Conservation (phyloP, 2,113 vertebrate species). For the Amia ocellicauda region DNA sequence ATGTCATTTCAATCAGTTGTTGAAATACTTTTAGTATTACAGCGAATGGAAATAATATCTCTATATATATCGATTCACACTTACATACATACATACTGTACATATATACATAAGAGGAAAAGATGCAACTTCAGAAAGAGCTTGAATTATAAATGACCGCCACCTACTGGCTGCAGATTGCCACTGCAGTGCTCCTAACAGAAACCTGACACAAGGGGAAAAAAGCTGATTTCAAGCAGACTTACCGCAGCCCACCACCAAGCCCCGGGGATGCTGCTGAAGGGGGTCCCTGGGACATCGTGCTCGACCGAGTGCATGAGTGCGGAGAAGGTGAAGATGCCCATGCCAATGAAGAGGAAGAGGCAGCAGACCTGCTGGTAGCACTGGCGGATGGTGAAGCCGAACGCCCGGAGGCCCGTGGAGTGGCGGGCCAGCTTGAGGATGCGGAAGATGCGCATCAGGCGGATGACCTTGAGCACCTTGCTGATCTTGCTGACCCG, state of each 20-base stretch:
- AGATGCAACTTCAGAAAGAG: no score
- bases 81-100: no score
- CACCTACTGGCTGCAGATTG: no score
- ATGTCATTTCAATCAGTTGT: no score
- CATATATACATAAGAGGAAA: no score
- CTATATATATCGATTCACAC: no score
- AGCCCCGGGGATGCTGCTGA: constrained; percentile 83
- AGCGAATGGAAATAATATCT: no score
- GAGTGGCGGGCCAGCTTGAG: constrained; percentile 86
- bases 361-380: constrained; percentile 90
- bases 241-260: constrained; percentile 95
- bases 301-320: constrained; percentile 86
- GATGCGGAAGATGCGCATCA: constrained; percentile 89
- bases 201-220: no score
- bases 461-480: constrained; percentile 81
- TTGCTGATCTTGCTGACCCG: constrained; percentile 86
- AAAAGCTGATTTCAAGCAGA: constrained; percentile 5
- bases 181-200: no score
- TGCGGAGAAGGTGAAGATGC: constrained; percentile 86
- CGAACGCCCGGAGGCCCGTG: constrained; percentile 83
- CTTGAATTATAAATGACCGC: no score
- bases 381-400: constrained; percentile 87
- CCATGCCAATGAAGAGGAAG: constrained; percentile 86
- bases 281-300: constrained; percentile 76
- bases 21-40: no score